Evolutionary conservation across 2,797 vertebrate species (phyloP).

Genomic region (Graptemys geographica): DNA sequence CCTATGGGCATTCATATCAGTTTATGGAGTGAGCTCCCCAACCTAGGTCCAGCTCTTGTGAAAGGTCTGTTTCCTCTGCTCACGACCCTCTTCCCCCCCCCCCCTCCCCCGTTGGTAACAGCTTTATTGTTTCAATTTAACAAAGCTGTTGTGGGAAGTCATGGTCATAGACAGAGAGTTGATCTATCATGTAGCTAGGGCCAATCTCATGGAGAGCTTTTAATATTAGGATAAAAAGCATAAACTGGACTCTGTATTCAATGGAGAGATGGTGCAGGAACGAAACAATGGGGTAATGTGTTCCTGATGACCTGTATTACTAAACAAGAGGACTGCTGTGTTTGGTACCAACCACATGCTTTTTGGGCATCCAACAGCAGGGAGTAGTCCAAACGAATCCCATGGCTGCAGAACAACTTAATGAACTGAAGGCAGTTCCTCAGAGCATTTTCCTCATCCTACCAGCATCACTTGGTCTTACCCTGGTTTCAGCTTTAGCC

Average conservation of each 20-base stretch:
- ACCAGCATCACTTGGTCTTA: background rate
- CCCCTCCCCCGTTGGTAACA: background rate
- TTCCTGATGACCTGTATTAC: background rate
- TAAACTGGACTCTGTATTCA: conserved; percentile 15
- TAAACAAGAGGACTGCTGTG: conserved; percentile 4
- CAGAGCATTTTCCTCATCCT: background rate
- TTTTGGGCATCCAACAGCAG: background rate
- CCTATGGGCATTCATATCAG: background rate
- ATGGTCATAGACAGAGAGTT: background rate
- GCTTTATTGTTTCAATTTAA: conserved; percentile 47
- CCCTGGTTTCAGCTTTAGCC: background rate
- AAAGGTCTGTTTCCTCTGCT: conserved; percentile 43
- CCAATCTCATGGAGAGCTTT: background rate
- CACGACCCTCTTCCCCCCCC: background rate
- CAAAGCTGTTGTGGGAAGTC: conserved; percentile 57
- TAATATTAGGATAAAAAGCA: background rate
- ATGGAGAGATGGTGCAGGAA: background rate
- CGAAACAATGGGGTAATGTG: background rate
- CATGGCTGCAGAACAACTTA: background rate
- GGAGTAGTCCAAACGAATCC: background rate
- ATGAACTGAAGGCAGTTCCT: background rate
- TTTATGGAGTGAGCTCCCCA: conserved; percentile 46
- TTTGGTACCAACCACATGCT: background rate
- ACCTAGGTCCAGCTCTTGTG: conserved; percentile 15
- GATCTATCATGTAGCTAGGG: background rate